A percentile compares a stretch with the other conserved stretches of the same genome.
Conservation (phyloP, 2,113 vertebrate species). For the Tenebrosternarchus preto region DNA sequence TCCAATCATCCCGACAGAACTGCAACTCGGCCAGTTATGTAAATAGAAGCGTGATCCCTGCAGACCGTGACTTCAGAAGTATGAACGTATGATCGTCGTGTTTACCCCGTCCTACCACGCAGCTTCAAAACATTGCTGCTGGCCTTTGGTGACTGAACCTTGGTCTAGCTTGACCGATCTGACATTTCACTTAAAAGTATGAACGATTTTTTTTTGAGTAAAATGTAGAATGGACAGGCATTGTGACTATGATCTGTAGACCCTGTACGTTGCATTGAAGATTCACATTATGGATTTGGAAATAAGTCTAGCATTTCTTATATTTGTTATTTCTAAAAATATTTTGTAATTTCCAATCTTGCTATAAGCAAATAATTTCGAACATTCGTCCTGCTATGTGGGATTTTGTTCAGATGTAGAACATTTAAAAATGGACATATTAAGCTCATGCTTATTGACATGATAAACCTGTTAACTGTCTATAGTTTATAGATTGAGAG, state of each 20-base stretch:
- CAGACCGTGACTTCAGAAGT: background rate
- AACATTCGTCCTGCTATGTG: too few relatives aligned
- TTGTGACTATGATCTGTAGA: background rate
- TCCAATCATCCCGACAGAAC: background rate
- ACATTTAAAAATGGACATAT: too few relatives aligned
- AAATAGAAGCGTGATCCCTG: background rate
- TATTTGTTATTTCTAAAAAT: too few relatives aligned
- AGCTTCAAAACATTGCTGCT: background rate
- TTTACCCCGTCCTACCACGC: background rate
- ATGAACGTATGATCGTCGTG: background rate
- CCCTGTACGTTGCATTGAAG: background rate
- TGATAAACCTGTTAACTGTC: too few relatives aligned
- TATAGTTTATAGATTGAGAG: too few relatives aligned
- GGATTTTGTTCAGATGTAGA: too few relatives aligned
- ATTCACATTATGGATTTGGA: background rate
- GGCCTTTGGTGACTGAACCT: background rate
- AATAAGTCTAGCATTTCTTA: too few relatives aligned
- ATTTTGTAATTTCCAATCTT: too few relatives aligned
- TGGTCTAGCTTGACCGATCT: background rate
- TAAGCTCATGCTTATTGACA: too few relatives aligned
- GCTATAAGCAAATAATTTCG: too few relatives aligned
- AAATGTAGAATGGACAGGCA: constrained; percentile 9
- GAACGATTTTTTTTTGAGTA: background rate
- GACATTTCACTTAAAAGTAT: background rate
- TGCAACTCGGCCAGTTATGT: background rate